Evolutionary conservation across 2,113 vertebrate species (phyloP), one percentile per base, ranked within the genome.

Genomic region (Saccopteryx bilineata): DNA sequence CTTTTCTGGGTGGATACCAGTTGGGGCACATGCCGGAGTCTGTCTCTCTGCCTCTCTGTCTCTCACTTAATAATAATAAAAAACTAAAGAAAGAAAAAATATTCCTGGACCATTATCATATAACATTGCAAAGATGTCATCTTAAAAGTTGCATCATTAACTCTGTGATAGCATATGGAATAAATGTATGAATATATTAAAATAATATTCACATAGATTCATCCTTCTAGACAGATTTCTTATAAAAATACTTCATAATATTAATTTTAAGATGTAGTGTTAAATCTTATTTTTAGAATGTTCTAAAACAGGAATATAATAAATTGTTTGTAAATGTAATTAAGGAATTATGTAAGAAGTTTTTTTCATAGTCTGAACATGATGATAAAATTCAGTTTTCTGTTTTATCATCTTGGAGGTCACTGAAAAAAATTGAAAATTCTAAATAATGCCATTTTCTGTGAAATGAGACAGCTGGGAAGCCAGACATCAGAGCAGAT

Each of bases 401-500:
- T 90, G 9, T 10, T 65, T 56, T 39, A 24, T 95, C 68, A 39
- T 75, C 18, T 93, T 95, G 28, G 52, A 94, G 52, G 84, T 80
- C 84, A 92, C 48, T 93, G 63, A 68, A 72, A 87, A 90, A 88
- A 90, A 66, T 2, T 80, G 6, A 13, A 82, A 80, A 61, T 50
- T 39, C 39, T 39, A 39, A 39, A 39, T 39, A 39, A 39, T 39
- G 39, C 50, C 6, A 24, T 60, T 90, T 79, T 93, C 52, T 76
- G 2, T 33, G 23, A 68, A 69, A 81, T 39, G 79, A 92, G 65
- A 89, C 79, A 93, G 60, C 65, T 93, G 92, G 61, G 31, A 92
- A 78, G 58, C 18, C 84, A 96, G 92, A 92, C 75, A 83, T 31
- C 52, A 65, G 87, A 93, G 63, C 31, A 96, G 92, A 93, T 90